These are phyloP conservation scores for Ictalurus punctatus DNA, from an alignment of 2,113 vertebrate genomes.

Conservation along the genomic window DNA sequence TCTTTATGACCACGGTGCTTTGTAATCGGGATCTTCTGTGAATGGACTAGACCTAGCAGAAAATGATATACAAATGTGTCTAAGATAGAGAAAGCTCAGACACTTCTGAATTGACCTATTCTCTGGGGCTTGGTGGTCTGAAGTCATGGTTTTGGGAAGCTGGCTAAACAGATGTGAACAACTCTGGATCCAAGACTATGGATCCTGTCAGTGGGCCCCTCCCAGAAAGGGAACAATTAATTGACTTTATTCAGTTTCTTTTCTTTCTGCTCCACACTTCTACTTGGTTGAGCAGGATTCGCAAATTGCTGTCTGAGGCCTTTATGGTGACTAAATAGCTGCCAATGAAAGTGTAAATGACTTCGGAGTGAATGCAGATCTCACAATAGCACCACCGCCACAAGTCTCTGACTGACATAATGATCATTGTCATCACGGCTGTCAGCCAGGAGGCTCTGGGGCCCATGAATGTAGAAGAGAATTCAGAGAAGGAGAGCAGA, in stretches of 20 bases:
- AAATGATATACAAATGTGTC: slow-evolving; percentile 71
- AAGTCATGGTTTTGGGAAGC: slow-evolving; percentile 61
- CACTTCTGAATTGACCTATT: slow-evolving; percentile 60
- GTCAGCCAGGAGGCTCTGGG: slow-evolving; percentile 64
- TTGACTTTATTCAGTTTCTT: slow-evolving; percentile 76
- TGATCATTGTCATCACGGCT: slow-evolving; percentile 67
- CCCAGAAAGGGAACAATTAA: slow-evolving; percentile 70
- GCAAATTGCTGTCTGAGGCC: slow-evolving; percentile 79
- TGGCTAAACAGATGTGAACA: slow-evolving; percentile 68
- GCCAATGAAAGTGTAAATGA: slow-evolving; percentile 80
- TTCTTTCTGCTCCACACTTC: slow-evolving; percentile 67
- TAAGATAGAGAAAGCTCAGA: slow-evolving; percentile 54
- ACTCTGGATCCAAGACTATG: slow-evolving; percentile 22
- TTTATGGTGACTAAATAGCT: slow-evolving; percentile 77
- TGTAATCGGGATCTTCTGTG: slow-evolving; percentile 63
- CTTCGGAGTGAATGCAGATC: slow-evolving; percentile 65
- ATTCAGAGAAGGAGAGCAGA: slow-evolving; percentile 22
- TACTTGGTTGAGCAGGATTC: slow-evolving; percentile 72
- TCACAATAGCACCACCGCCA: slow-evolving; percentile 66
- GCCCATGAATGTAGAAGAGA: slow-evolving; percentile 53
- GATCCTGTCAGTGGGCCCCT: slow-evolving; percentile 48
- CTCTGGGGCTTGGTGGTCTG: slow-evolving; percentile 58
- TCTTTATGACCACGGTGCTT: slow-evolving; percentile 61
- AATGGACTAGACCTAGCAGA: slow-evolving; percentile 64
- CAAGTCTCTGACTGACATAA: slow-evolving; percentile 68